A percentile compares a stretch with the other conserved stretches of the same genome.
Conservation (phyloP, 2,888 invertebrate genomes). For the Xestia ashworthii region DNA sequence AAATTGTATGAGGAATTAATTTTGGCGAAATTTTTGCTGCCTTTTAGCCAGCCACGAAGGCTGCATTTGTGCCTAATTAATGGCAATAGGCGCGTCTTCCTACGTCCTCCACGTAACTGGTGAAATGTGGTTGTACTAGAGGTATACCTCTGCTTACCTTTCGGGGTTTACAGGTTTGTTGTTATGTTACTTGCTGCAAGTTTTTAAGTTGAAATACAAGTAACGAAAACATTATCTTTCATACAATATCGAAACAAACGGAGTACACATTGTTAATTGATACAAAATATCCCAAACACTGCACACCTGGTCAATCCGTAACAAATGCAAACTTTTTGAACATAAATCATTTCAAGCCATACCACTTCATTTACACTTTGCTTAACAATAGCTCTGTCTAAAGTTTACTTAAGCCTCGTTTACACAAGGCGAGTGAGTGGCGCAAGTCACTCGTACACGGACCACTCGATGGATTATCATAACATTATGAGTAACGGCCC, state of each 20-base stretch:
- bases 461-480: constrained; percentile 71
- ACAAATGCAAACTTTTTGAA: constrained; percentile 63
- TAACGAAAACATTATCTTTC: background rate
- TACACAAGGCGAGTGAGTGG: constrained; percentile 70
- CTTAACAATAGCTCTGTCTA: constrained; percentile 60
- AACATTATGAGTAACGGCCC: constrained; percentile 72
- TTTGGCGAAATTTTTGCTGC: background rate
- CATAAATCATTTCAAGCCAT: constrained; percentile 65
- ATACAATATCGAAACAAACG: background rate
- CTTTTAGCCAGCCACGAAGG: too few relatives aligned
- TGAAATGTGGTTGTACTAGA: too few relatives aligned
- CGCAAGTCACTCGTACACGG: constrained; percentile 68
- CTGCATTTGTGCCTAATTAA: too few relatives aligned
- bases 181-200: background rate
- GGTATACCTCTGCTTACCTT: too few relatives aligned
- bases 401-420: constrained; percentile 67
- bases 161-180: too few relatives aligned
- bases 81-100: too few relatives aligned
- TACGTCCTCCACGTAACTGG: too few relatives aligned
- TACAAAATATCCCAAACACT: constrained; percentile 36
- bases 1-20: background rate
- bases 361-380: constrained; percentile 69
- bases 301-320: constrained; percentile 64
- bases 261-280: constrained; percentile 29
- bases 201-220: background rate